phyloP scores from a whole-genome alignment of 2,113 vertebrate genomes.

The Pundamilia nyererei region DNA sequence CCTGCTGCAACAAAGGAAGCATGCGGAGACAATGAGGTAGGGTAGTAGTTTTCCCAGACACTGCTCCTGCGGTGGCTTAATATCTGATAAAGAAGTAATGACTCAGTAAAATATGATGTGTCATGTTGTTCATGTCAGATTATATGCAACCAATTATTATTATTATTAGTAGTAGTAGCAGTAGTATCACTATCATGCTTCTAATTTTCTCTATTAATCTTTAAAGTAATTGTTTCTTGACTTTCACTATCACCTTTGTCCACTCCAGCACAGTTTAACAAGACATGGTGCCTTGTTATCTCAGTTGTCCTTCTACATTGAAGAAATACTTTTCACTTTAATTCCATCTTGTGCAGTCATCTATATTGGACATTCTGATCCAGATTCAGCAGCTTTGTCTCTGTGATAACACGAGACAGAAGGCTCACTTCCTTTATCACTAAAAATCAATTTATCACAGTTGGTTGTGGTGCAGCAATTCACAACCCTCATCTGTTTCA shows the following conservation, averaged over 20 bases:
- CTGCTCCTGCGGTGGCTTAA: background rate
- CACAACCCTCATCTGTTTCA: background rate
- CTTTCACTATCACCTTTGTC: background rate
- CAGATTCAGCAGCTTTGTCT: background rate
- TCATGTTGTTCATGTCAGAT: background rate
- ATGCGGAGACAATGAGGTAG: background rate
- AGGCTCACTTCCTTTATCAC: background rate
- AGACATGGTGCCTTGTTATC: background rate
- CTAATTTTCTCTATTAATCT: background rate
- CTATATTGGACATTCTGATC: background rate
- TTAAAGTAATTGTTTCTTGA: background rate
- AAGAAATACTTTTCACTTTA: background rate
- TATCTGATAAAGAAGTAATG: background rate
- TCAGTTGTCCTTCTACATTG: background rate
- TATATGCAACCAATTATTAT: background rate
- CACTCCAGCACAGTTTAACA: background rate
- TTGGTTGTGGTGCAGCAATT: background rate
- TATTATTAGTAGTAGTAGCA: accelerated
- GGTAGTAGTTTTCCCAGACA: background rate
- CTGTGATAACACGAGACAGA: background rate
- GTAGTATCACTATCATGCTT: background rate
- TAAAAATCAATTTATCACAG: background rate
- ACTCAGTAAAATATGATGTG: background rate
- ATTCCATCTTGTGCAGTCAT: background rate
- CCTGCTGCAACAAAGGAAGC: background rate